phyloP scores from a whole-genome alignment of 1,140 invertebrate species.

The Atta colombica region DNA sequence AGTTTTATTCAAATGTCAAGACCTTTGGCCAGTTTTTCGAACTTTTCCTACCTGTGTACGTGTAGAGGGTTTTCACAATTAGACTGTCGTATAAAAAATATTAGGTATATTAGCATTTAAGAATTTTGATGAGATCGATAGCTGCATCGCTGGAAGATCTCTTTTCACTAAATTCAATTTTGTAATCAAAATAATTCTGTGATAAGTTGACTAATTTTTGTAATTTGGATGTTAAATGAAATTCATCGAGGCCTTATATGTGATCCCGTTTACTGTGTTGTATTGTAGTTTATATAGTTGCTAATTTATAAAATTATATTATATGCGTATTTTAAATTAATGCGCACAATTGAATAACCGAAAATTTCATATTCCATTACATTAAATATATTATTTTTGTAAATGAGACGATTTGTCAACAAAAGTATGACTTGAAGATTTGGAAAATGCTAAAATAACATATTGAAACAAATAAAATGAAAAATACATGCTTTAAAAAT shows the following conservation, averaged over 20 bases:
- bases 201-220: constrained; percentile 62
- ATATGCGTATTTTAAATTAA: constrained; percentile 14
- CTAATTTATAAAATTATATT: constrained; percentile 45
- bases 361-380: not conserved
- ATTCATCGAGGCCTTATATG: constrained; percentile 64
- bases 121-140: not conserved
- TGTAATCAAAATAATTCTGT: constrained; percentile 56
- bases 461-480: not conserved
- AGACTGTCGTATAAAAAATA: not conserved
- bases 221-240: constrained; percentile 25
- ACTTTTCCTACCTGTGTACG: too few species aligned
- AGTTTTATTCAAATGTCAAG: too few species aligned
- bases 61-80: constrained; percentile 6
- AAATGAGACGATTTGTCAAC: constrained; percentile 2
- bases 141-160: constrained; percentile 20
- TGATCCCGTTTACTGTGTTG: constrained; percentile 39
- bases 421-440: not conserved
- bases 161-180: constrained; percentile 56
- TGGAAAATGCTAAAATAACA: not conserved
- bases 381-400: not conserved
- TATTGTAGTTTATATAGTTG: constrained; percentile 59
- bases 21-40: too few species aligned
- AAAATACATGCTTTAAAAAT: not conserved
- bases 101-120: constrained; percentile 24
- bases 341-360: constrained; percentile 6